Conservation (phyloP, 1,140 invertebrate species). For the Ips nitidus region DNA sequence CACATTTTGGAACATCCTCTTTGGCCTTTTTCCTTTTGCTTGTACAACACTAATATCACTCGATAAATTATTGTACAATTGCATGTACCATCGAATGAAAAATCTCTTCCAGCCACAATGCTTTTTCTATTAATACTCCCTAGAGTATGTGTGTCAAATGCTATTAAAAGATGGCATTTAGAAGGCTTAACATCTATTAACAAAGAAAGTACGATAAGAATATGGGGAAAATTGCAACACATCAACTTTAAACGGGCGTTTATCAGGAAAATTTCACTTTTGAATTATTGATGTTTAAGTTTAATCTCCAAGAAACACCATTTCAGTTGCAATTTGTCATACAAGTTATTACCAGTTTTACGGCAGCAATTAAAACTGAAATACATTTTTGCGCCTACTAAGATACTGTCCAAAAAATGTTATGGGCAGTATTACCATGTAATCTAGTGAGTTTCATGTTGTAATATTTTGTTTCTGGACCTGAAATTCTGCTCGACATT, state of each 20-base stretch:
- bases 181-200: constrained; percentile 17
- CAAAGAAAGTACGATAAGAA: constrained; percentile 9
- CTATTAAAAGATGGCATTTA: constrained; percentile 29
- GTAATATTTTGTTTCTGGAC: too few relatives aligned
- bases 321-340: too few relatives aligned
- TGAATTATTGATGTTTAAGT: not conserved
- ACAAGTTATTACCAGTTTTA: too few relatives aligned
- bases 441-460: too few relatives aligned
- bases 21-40: too few relatives aligned
- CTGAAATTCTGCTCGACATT: too few relatives aligned
- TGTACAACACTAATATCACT: not conserved
- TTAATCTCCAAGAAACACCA: not conserved
- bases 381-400: too few relatives aligned
- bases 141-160: constrained; percentile 28
- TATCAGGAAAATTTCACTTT: not conserved
- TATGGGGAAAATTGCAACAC: not conserved
- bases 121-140: constrained; percentile 23
- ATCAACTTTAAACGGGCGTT: not conserved
- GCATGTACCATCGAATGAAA: constrained; percentile 11
- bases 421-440: too few relatives aligned
- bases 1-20: not conserved
- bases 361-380: too few relatives aligned
- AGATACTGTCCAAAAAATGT: too few relatives aligned
- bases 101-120: constrained; percentile 19
- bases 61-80: not conserved